Conservation (phyloP, 2,888 invertebrate species). For the Aromia moschata region DNA sequence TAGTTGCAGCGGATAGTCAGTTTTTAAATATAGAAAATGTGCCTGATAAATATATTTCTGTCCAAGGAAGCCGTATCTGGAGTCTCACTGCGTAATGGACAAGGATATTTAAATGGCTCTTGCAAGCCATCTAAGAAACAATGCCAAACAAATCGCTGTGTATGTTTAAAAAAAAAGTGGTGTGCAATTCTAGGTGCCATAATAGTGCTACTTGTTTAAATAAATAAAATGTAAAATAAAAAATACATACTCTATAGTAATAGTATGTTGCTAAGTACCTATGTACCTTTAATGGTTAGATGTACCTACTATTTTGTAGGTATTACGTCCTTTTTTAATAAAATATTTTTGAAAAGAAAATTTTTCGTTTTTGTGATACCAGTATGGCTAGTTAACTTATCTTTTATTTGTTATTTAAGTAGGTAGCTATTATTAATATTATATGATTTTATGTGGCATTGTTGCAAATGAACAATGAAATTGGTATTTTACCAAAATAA, state of each 20-base stretch:
- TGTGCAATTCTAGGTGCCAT: slow-evolving; percentile 11
- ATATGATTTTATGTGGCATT: too few relatives aligned
- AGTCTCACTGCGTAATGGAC: background rate
- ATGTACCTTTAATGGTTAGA: too few relatives aligned
- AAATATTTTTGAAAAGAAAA: too few relatives aligned
- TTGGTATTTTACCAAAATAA: too few relatives aligned
- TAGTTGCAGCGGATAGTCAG: background rate
- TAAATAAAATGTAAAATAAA: slow-evolving; percentile 1
- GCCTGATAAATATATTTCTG: background rate
- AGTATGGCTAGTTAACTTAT: too few relatives aligned
- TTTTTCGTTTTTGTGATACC: too few relatives aligned
- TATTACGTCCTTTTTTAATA: too few relatives aligned
- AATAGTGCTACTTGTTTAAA: slow-evolving; percentile 8
- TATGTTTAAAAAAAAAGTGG: slow-evolving; percentile 3
- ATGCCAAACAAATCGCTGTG: slow-evolving; percentile 7
- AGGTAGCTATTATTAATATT: too few relatives aligned
- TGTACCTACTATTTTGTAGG: too few relatives aligned
- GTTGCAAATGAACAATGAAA: too few relatives aligned
- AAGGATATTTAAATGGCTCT: slow-evolving; percentile 10
- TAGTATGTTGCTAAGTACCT: too few relatives aligned
- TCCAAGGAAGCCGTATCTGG: slow-evolving; percentile 5
- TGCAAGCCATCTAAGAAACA: slow-evolving; percentile 11
- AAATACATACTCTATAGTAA: background rate
- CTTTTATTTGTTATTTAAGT: too few relatives aligned
- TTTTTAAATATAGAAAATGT: background rate